A percentile compares a stretch with the other conserved stretches of the same genome.
phyloP scores from a whole-genome alignment of 2,113 vertebrate genomes.

The Sturnira hondurensis region DNA sequence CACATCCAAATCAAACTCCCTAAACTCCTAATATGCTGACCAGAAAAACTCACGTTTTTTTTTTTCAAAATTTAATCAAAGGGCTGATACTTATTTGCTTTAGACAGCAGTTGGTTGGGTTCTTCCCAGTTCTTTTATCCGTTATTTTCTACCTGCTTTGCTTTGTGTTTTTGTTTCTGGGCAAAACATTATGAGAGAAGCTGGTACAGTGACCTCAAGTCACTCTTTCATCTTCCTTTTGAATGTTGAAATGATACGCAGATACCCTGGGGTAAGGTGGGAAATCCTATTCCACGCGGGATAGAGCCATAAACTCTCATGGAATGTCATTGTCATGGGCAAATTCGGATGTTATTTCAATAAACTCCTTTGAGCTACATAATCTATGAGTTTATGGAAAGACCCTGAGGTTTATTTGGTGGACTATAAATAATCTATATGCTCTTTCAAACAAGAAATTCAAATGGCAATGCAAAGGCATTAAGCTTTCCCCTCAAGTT shows the following conservation, averaged over 20 bases:
- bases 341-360: slow-evolving; percentile 73
- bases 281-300: slow-evolving; percentile 55
- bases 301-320: slow-evolving; percentile 53
- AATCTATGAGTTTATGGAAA: slow-evolving; percentile 74
- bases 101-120: neutral
- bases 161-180: slow-evolving; percentile 9
- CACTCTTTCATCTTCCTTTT: slow-evolving; percentile 44
- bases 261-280: slow-evolving; percentile 56
- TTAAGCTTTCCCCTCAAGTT: slow-evolving; percentile 63
- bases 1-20: slow-evolving; percentile 58
- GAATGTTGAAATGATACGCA: slow-evolving; percentile 46
- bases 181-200: neutral
- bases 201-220: slow-evolving; percentile 19
- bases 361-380: slow-evolving; percentile 69
- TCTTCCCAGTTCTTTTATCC: neutral
- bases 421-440: slow-evolving; percentile 69
- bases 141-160: neutral
- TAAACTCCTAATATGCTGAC: slow-evolving; percentile 52
- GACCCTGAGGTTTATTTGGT: slow-evolving; percentile 64
- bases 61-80: neutral
- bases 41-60: slow-evolving; percentile 4
- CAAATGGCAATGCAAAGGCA: slow-evolving; percentile 55
- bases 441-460: slow-evolving; percentile 66
- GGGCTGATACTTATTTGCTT: neutral
- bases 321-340: slow-evolving; percentile 58